Evolutionary conservation across 1,140 invertebrate genomes (phyloP), one percentile per base, ranked within the genome.

Genomic region (Coptotermes formosanus): DNA sequence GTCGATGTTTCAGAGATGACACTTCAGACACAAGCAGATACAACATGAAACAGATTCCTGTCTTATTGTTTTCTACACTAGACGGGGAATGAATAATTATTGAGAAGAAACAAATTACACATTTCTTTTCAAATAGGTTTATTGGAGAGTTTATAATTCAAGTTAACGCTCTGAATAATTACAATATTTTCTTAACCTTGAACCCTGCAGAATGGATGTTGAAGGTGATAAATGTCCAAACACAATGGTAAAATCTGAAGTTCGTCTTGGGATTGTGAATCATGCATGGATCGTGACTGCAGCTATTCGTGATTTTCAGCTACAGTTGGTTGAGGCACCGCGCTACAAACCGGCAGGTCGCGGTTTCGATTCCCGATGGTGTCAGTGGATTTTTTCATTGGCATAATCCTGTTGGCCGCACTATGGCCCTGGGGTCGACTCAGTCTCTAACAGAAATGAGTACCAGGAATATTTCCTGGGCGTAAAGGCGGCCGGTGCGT

Each of bases 31-130:
- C 21, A 21, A 55, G 6, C 14, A 55, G 52, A 9, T 16, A 64
- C 2, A 23, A 64, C 59, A 64, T n/a, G 59, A 64, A n/a, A 64
- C 21, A 75, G 64, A 25, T 75, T 2, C 64, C n/a, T 75, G 64
- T 75, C 3, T n/a, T 25, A 75, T 75, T 75, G 64, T 75, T 30
- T 75, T 30, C n/a, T 6, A 75, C 25, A 16, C 25, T 11, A 16
- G 64, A 75, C 64, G 64, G n/a, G 9, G 12, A 75, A 75, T 75
- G 64, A 75, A 75, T 75, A 30, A 75, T 75, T 75, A 75, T n/a
- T 75, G 25, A 75, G 64, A 14, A 30, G 25, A 75, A 75, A 7
- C n/a, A 75, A 75, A 30, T 75, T 75, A 75, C 25, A 30, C n/a
- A 75, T 75, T 75, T 75, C 0, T 30, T 75, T 75, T 30, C n/a